Percentiles rank a stretch among this genome's conserved stretches.
Evolutionary conservation across 37 sponge, comb jelly and placozoan species (phyloP).

Genomic region (Ephydatia muelleri): DNA sequence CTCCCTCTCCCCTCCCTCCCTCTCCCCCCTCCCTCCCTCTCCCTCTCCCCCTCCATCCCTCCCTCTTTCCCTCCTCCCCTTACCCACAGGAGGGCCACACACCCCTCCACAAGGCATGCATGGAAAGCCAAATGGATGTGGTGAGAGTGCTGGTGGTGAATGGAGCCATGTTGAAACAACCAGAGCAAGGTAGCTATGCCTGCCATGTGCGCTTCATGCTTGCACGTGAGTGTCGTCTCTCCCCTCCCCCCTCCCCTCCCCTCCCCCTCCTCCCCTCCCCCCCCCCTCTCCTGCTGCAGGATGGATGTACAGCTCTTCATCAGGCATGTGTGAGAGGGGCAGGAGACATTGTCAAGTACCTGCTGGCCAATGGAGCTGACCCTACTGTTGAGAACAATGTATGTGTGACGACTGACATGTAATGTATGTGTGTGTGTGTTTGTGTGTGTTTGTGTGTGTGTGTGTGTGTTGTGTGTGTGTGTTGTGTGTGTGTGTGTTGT

Average conservation of each 20-base stretch:
- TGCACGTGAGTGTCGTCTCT: no score
- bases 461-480: no score
- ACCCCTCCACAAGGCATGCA: not conserved
- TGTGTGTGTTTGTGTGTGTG: no score
- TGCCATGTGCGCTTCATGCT: no score
- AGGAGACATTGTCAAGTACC: not conserved
- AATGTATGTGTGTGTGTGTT: no score
- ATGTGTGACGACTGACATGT: no score
- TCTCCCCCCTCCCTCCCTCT: not conserved
- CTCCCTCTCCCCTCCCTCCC: not conserved
- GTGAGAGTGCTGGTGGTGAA: not conserved
- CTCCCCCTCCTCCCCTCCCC: no score
- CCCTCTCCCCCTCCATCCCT: not conserved
- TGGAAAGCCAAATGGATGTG: not conserved
- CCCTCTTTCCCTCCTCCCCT: no score
- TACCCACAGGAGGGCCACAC: not conserved
- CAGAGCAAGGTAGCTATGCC: not conserved
- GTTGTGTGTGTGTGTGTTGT: no score
- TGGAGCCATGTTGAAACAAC: not conserved
- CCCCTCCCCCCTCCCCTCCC: no score
- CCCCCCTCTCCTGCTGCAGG: not conserved
- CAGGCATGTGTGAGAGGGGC: not conserved
- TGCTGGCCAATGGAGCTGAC: not conserved
- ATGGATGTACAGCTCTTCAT: not conserved
- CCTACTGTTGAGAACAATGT: not conserved